Base-by-base conservation (phyloP, 2,113 vertebrate species). In the Dolichotis patagonum region DNA sequence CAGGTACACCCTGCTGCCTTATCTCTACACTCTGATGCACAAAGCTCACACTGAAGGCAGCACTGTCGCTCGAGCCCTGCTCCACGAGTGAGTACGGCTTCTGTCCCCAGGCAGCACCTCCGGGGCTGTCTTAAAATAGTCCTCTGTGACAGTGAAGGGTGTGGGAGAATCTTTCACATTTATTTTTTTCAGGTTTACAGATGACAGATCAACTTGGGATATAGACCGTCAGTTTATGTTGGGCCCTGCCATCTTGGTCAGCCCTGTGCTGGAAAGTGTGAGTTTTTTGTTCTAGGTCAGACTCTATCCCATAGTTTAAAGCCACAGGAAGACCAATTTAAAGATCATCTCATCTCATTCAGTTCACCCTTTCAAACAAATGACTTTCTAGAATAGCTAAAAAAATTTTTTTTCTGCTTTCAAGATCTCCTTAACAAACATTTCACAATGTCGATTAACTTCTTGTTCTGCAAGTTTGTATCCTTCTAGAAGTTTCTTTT, bases 181-280 rank as follows among this genome's bases (percentile, higher is more conserved):
- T 83, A 24, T 38, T 52, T 65, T 90, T 95, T 89, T 75, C 91
- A 99, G 99, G 98, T 99, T 99, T 98, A 98, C 98, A 46, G 9
- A 93, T 3, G 99, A 99, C 81, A 98, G 0, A 7, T 28, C 0
- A 0, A 99, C 99, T 14, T 99, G 99, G 99, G 97, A 98, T 0
- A 98, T 99, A 56, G 56, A 99, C 35, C 60, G 22, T 30, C 99
- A 99, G 93, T 99, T 99, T 98, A 98, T 99, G 3, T 98, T 99
- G 99, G 99, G 99, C 4, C 99, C 99, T 5, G 99, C 99, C 8
- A 93, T 99, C 86, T 98, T 99, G 80, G 99, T 99, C 97, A 99
- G 98, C 83, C 99, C 99, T 0, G 99, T 97, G 19, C 78, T 99
- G 35, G 75, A 98, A 12, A 1, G 0, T 88, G 99, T 99, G 98